Base-by-base conservation (phyloP, 2,888 invertebrate genomes). In the Eudasyphora cyanicolor region DNA sequence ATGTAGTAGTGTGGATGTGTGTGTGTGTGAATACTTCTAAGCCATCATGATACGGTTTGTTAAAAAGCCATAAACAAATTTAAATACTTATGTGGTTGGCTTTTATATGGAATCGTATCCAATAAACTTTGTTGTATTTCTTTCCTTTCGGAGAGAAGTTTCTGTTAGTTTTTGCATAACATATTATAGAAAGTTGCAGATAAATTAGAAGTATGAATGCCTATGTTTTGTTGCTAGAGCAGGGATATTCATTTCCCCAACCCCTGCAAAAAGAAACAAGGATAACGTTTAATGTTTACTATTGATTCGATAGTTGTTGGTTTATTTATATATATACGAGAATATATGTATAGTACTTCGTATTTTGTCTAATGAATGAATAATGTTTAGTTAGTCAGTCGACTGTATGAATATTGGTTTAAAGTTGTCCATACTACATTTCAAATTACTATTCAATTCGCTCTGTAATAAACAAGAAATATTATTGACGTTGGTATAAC, bases 41-140 rank as follows among this genome's bases (percentile, higher is more conserved):
- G 42, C 29, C 38, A 67, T 67, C 57, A 60, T 62, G 62, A 62
- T 78, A 71, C 19, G 14, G 60, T 70, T 70, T 70, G 60, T 60
- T 70, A 51, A 78, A 67, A 71, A 78, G 35, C 78, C 64, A 71
- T 71, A 71, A 78, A 79, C 27, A 75, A 69, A 75, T 79, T 79
- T 79, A 69, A 79, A 60, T 79, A 79, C 60, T 75, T 69, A 17
- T 79, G 75, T 70, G 79, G 74, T 67, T 67, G 17, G 54, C n/a
- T 60, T 57, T 12, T 60, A 17, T 60, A 32, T n/a, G 6, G 14
- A n/a, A 32, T 14, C n/a, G 6, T 57, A 57, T 57, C 5, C 57
- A 5, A 24, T 10, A 14, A 29, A 60, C n/a, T 60, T 60, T 60
- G 45, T n/a, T 32, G 29, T 32, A n/a, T 60, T 60, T 29, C 14